Evolutionary conservation across 2,888 invertebrate genomes (phyloP).

Genomic region (Heteromyza rotundicornis): DNA sequence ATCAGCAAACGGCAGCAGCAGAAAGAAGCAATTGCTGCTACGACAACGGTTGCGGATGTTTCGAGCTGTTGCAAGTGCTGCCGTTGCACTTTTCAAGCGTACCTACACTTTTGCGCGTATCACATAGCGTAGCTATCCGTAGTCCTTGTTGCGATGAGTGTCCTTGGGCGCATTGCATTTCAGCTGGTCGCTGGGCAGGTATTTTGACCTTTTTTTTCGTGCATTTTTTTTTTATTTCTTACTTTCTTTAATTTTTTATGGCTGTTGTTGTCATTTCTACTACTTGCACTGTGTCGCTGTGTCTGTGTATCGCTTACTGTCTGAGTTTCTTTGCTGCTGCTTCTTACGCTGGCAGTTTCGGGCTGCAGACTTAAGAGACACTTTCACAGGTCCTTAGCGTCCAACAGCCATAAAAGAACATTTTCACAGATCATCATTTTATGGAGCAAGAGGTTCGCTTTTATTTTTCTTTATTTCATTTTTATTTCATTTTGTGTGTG

Average conservation of each 20-base stretch:
- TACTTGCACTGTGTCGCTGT: not conserved
- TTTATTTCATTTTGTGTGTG: conserved; percentile 8
- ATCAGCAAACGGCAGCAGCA: conserved; percentile 36
- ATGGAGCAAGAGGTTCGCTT: conserved; percentile 26
- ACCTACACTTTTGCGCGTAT: too few species aligned
- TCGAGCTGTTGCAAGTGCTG: conserved; percentile 3
- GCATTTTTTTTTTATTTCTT: not conserved
- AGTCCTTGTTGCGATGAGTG: not conserved
- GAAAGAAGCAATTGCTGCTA: not conserved
- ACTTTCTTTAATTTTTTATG: not conserved
- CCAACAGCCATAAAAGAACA: conserved; percentile 41
- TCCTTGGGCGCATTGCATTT: too few species aligned
- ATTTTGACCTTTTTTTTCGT: too few species aligned
- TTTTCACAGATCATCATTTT: conserved; percentile 50
- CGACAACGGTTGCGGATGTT: too few species aligned
- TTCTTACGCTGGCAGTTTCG: conserved; percentile 21
- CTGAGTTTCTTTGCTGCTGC: not conserved
- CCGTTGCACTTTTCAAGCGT: conserved; percentile 15
- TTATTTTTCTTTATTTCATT: conserved; percentile 13
- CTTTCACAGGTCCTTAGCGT: conserved; percentile 42
- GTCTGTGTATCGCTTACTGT: not conserved
- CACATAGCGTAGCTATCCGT: not conserved
- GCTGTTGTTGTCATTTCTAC: not conserved
- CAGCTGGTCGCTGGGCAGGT: too few species aligned
- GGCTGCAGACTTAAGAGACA: conserved; percentile 37